A percentile compares a stretch with the other conserved stretches of the same genome.
These are phyloP conservation scores for Nemurella pictetii DNA, from an alignment of 2,888 invertebrate genomes.

Conservation along the genomic window DNA sequence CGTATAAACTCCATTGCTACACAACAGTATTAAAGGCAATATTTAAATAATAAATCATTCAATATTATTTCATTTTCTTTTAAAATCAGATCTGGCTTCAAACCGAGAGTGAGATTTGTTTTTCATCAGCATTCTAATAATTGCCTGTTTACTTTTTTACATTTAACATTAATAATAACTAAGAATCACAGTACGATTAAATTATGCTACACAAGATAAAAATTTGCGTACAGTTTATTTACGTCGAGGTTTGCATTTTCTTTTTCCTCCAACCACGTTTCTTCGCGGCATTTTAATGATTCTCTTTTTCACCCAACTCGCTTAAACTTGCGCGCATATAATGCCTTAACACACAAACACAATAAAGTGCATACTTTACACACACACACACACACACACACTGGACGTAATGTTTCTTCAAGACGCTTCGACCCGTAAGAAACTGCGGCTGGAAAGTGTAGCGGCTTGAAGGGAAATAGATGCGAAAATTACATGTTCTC, in stretches of 20 bases:
- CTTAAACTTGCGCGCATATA: background rate
- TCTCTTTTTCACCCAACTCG: background rate
- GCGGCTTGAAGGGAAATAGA: background rate
- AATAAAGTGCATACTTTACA: background rate
- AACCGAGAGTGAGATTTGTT: background rate
- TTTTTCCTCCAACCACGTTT: background rate
- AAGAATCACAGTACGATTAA: background rate
- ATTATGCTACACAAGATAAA: background rate
- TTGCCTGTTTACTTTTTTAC: background rate
- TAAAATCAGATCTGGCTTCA: background rate
- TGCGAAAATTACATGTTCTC: background rate
- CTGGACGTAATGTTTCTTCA: background rate
- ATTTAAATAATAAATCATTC: background rate
- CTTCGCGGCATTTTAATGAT: background rate
- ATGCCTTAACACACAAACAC: background rate
- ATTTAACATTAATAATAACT: background rate
- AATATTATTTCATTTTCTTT: background rate
- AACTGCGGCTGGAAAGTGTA: background rate
- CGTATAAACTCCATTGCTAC: background rate
- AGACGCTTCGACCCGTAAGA: background rate
- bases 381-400: background rate
- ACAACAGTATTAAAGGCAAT: no score
- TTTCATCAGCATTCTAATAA: background rate
- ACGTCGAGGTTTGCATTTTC: background rate
- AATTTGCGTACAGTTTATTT: background rate